phyloP scores from a whole-genome alignment of 2,113 vertebrate species.

The Aythya baeri region DNA sequence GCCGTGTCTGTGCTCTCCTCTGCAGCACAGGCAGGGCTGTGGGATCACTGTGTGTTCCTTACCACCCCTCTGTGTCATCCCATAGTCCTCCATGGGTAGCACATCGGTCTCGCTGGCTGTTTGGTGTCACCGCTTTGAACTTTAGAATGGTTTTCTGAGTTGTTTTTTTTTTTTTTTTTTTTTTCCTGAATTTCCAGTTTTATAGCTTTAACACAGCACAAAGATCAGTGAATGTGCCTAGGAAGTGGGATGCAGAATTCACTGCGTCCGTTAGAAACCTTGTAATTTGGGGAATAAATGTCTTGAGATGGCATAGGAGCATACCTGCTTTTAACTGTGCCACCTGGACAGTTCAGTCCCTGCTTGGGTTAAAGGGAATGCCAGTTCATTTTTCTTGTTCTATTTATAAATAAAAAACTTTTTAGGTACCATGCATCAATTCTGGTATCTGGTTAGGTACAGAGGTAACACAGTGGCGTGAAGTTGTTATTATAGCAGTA shows the following conservation, averaged over 20 bases:
- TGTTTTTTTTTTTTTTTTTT: not conserved
- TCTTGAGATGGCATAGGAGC: not conserved
- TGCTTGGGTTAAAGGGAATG: not conserved
- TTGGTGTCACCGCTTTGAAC: not conserved
- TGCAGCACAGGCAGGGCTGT: not conserved
- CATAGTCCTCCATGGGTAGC: not conserved
- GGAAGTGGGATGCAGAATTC: not conserved
- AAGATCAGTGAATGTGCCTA: not conserved
- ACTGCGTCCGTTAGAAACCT: not conserved
- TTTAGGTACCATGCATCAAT: not conserved
- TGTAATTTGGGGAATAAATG: not conserved
- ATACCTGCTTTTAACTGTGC: not conserved
- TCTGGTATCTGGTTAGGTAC: not conserved
- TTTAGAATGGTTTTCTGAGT: not conserved
- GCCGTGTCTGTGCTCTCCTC: not conserved
- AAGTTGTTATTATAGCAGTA: not conserved
- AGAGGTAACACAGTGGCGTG: not conserved
- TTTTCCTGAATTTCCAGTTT: not conserved
- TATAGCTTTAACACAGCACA: not conserved
- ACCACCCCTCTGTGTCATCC: not conserved
- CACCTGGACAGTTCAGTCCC: not conserved
- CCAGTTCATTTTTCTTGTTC: not conserved
- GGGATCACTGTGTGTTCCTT: not conserved
- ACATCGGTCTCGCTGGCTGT: not conserved
- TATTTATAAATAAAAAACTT: not conserved